phyloP scores from a whole-genome alignment of 2,888 invertebrate genomes.

The Congeria kusceri region DNA sequence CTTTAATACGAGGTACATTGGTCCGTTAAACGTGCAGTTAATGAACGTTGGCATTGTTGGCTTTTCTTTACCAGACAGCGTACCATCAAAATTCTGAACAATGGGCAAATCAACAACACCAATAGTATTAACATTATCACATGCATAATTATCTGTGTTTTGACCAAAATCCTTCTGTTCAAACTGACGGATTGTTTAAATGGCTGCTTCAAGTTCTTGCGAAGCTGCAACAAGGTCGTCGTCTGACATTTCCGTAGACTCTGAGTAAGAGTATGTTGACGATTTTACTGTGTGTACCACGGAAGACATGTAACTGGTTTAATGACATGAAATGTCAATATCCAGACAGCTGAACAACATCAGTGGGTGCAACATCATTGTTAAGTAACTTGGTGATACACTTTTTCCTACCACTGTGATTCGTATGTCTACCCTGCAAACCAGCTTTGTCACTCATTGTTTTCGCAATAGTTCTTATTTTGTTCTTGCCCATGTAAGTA shows the following conservation, averaged over 20 bases:
- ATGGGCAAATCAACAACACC: constrained; percentile 1
- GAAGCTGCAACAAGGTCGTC: background rate
- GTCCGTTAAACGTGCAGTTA: background rate
- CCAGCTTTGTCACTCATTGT: background rate
- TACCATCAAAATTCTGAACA: background rate
- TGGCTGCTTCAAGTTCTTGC: background rate
- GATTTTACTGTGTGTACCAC: background rate
- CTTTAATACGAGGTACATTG: background rate
- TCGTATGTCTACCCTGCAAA: background rate
- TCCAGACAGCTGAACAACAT: background rate
- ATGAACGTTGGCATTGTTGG: background rate
- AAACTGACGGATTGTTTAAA: background rate
- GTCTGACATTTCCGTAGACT: background rate
- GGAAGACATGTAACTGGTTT: background rate
- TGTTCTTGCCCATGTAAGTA: no score
- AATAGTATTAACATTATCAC: no score
- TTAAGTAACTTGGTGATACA: background rate
- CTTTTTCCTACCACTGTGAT: background rate
- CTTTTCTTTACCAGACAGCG: background rate
- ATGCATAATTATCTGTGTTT: no score
- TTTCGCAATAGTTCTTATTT: background rate
- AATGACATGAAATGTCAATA: background rate
- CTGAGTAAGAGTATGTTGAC: background rate
- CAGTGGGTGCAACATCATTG: background rate
- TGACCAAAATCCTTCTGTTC: no score